Evolutionary conservation across 2,113 vertebrate species (phyloP).

Genomic region (Rhegmatorhina hoffmannsi): DNA sequence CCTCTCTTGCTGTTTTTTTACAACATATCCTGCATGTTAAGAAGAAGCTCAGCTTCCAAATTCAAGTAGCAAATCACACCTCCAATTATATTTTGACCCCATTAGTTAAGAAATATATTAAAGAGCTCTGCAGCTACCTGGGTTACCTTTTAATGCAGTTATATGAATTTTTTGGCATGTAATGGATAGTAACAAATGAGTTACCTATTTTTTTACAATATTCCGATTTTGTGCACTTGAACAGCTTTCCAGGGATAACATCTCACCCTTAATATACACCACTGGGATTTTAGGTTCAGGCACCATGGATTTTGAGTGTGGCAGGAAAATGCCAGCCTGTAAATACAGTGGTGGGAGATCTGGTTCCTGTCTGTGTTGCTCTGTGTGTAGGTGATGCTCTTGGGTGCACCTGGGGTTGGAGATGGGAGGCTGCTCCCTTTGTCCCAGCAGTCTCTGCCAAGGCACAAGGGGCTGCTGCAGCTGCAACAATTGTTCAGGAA

Average conservation of each 20-base stretch:
- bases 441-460: not conserved
- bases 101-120: not conserved
- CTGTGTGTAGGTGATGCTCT: not conserved
- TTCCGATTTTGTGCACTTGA: not conserved
- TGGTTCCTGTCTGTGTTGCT: not conserved
- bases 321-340: not conserved
- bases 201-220: not conserved
- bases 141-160: not conserved
- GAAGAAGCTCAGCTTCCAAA: not conserved
- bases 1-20: not conserved
- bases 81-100: not conserved
- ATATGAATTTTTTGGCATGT: not conserved
- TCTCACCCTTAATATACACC: not conserved
- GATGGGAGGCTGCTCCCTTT: not conserved
- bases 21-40: not conserved
- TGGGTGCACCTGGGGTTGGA: not conserved
- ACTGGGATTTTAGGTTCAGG: not conserved
- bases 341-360: accelerated
- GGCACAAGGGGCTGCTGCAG: not conserved
- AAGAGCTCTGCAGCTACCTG: not conserved
- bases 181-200: not conserved
- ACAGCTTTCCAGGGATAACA: not conserved
- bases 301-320: accelerated
- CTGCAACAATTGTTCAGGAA: not conserved
- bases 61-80: not conserved